Evolutionary conservation across 2,888 invertebrate genomes (phyloP).

Genomic region (Hypercompe scribonia): DNA sequence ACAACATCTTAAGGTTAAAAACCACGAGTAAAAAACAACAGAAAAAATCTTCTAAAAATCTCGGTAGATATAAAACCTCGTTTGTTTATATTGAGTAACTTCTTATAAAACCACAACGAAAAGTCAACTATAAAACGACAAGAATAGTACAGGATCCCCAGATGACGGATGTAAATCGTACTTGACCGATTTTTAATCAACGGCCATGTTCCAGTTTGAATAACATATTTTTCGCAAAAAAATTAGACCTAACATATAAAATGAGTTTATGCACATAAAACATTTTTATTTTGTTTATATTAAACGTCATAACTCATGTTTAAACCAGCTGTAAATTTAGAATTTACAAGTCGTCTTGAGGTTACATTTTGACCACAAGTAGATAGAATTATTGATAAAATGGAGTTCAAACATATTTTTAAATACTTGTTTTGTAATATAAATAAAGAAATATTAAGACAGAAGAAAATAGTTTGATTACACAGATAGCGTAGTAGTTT

Average conservation of each 20-base stretch:
- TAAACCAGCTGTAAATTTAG: slow-evolving; percentile 21
- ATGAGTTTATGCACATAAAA: slow-evolving; percentile 25
- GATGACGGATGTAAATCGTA: neutral
- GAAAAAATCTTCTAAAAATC: no score
- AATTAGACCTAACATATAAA: slow-evolving; percentile 16
- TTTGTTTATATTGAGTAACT: neutral
- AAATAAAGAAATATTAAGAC: no score
- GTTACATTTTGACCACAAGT: neutral
- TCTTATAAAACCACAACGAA: neutral
- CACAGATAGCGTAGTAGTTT: no score
- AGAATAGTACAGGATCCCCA: neutral
- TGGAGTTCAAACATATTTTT: neutral
- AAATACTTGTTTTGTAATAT: no score
- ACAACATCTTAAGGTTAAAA: no score
- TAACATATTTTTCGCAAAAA: neutral
- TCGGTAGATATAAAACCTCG: neutral
- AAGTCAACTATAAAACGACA: neutral
- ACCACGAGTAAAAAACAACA: no score
- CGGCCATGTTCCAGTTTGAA: neutral
- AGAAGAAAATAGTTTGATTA: no score
- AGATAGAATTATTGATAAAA: neutral
- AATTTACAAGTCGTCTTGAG: slow-evolving; percentile 5
- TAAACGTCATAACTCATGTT: slow-evolving; percentile 15
- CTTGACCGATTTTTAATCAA: neutral
- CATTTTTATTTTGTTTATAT: slow-evolving; percentile 23